Conservation (phyloP, 2,113 vertebrate species). For the Grammomys surdaster region DNA sequence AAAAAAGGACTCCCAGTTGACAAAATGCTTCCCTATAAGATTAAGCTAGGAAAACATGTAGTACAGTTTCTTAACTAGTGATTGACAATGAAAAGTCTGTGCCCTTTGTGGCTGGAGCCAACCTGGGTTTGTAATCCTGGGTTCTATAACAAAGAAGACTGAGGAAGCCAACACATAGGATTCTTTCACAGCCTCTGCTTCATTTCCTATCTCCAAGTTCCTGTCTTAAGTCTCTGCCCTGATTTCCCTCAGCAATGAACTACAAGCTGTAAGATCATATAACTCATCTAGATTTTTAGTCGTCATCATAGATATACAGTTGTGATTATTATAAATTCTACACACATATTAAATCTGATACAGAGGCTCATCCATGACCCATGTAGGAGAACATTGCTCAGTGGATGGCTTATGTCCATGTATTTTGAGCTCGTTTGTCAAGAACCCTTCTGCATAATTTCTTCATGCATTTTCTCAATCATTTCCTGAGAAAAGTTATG, state of each 20-base stretch:
- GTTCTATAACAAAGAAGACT: neutral
- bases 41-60: neutral
- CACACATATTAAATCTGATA: neutral
- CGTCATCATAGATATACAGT: neutral
- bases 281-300: neutral
- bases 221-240: neutral
- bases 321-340: neutral
- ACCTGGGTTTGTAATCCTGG: neutral
- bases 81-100: neutral
- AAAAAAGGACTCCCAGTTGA: neutral
- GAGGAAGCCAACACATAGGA: neutral
- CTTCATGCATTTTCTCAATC: constrained; percentile 25
- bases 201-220: neutral
- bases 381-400: constrained; percentile 1
- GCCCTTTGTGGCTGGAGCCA: neutral
- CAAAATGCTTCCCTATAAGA: neutral
- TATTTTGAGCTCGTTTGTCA: neutral
- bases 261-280: neutral
- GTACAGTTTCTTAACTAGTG: too few relatives aligned
- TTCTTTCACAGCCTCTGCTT: neutral
- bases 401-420: neutral
- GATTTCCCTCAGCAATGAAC: neutral
- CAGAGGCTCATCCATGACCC: neutral
- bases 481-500: neutral
- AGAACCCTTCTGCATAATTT: neutral